Evolutionary conservation across 2,113 vertebrate species (phyloP).

Genomic region (Melanerpes formicivorus): DNA sequence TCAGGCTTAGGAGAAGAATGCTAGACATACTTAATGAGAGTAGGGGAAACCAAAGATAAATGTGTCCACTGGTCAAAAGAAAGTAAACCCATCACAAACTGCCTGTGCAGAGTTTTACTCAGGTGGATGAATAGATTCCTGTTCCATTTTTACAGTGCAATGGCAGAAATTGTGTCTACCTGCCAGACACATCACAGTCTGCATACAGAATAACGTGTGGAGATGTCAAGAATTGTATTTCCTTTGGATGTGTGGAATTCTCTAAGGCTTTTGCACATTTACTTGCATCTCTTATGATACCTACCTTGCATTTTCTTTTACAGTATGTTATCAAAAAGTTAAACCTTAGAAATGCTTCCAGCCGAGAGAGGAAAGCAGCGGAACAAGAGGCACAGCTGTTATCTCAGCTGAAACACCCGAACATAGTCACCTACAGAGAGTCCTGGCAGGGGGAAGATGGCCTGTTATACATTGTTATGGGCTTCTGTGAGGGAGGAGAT

Average conservation of each 20-base stretch:
- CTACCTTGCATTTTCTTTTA: background rate
- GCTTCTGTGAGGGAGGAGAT: constrained; percentile 97
- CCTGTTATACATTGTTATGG: constrained; percentile 95
- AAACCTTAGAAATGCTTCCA: constrained; percentile 88
- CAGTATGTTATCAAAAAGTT: constrained; percentile 97
- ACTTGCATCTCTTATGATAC: background rate
- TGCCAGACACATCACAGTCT: background rate
- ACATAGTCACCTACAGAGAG: constrained; percentile 96
- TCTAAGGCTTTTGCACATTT: background rate
- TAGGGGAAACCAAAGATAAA: background rate
- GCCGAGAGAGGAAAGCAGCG: constrained; percentile 86
- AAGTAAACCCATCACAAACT: background rate
- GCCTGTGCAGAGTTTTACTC: background rate
- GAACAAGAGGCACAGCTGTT: constrained; percentile 96
- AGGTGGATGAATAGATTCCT: background rate
- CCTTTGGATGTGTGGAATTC: background rate
- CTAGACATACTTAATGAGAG: background rate
- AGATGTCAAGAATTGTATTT: background rate
- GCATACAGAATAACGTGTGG: accelerated
- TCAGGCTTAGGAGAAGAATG: background rate
- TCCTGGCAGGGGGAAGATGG: constrained; percentile 94
- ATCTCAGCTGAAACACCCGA: constrained; percentile 91
- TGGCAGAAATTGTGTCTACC: background rate
- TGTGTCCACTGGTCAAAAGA: background rate
- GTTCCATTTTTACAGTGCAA: background rate